A percentile compares a stretch with the other conserved stretches of the same genome.
Conservation (phyloP, 2,113 vertebrate genomes). For the Platichthys flesus region DNA sequence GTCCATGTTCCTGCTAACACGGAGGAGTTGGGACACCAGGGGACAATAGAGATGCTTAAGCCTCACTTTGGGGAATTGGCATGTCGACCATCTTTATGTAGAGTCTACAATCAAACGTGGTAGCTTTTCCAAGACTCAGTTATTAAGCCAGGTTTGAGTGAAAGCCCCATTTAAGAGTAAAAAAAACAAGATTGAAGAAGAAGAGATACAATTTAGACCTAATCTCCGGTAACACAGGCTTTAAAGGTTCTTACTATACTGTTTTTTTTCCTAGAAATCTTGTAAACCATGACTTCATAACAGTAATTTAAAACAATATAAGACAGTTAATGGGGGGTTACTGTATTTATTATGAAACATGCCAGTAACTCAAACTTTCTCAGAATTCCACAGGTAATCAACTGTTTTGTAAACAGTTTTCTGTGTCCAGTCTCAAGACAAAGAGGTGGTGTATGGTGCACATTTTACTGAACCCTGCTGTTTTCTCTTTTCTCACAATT, state of each 20-base stretch:
- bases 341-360: slow-evolving; percentile 60
- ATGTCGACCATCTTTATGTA: neutral
- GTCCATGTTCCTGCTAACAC: no score
- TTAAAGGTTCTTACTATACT: slow-evolving; percentile 12
- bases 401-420: slow-evolving; percentile 67
- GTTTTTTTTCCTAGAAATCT: slow-evolving; percentile 17
- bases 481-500: slow-evolving; percentile 36
- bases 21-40: no score
- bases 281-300: slow-evolving; percentile 54
- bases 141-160: neutral
- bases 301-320: slow-evolving; percentile 47
- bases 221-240: slow-evolving; percentile 6
- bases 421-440: slow-evolving; percentile 29
- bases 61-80: neutral
- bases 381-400: slow-evolving; percentile 45
- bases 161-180: neutral
- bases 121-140: slow-evolving; percentile 1
- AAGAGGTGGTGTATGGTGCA: slow-evolving; percentile 4
- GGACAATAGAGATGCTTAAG: neutral
- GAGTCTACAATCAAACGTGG: neutral
- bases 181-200: neutral
- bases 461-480: slow-evolving; percentile 31
- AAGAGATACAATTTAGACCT: slow-evolving; percentile 4
- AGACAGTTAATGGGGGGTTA: slow-evolving; percentile 56
- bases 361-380: slow-evolving; percentile 34